These are phyloP conservation scores for Hippocampus kuda DNA, from an alignment of 2,797 vertebrate genomes.

Conservation along the genomic window DNA sequence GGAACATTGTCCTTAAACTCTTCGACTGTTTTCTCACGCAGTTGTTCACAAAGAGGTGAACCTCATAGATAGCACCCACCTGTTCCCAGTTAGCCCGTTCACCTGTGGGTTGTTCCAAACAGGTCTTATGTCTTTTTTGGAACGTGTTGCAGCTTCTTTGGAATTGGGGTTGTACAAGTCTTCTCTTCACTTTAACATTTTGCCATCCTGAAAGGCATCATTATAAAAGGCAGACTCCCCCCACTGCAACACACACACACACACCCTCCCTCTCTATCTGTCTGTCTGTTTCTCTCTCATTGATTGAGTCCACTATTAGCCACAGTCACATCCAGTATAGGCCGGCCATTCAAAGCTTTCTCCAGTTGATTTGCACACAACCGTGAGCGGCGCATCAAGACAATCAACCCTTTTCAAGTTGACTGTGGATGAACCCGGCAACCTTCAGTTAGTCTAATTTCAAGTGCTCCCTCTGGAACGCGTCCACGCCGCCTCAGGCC, in stretches of 20 bases:
- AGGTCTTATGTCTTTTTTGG: too few species aligned
- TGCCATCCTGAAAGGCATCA: background rate
- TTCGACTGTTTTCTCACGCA: too few species aligned
- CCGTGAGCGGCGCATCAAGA: slow-evolving; percentile 22
- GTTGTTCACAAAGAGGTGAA: too few species aligned
- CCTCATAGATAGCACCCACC: too few species aligned
- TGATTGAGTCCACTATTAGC: slow-evolving; percentile 18
- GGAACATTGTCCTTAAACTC: too few species aligned
- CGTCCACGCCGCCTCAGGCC: slow-evolving; percentile 32
- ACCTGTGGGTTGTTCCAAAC: too few species aligned
- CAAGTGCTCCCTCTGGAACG: slow-evolving; percentile 29
- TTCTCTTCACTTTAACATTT: background rate
- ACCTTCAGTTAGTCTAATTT: slow-evolving; percentile 38
- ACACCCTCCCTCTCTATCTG: background rate
- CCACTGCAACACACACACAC: too few species aligned
- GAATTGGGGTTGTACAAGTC: background rate
- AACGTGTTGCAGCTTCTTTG: too few species aligned
- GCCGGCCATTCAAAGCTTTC: slow-evolving; percentile 21
- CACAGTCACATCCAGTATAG: slow-evolving; percentile 16
- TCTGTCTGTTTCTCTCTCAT: slow-evolving; percentile 1
- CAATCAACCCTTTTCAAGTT: slow-evolving; percentile 35
- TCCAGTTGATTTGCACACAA: slow-evolving; percentile 29
- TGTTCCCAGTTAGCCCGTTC: too few species aligned
- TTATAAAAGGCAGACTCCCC: background rate
- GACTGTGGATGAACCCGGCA: slow-evolving; percentile 30